A percentile compares a stretch with the other conserved stretches of the same genome.
These are phyloP conservation scores for Oncorhynchus masou DNA, from an alignment of 2,113 vertebrate species.

Conservation along the genomic window DNA sequence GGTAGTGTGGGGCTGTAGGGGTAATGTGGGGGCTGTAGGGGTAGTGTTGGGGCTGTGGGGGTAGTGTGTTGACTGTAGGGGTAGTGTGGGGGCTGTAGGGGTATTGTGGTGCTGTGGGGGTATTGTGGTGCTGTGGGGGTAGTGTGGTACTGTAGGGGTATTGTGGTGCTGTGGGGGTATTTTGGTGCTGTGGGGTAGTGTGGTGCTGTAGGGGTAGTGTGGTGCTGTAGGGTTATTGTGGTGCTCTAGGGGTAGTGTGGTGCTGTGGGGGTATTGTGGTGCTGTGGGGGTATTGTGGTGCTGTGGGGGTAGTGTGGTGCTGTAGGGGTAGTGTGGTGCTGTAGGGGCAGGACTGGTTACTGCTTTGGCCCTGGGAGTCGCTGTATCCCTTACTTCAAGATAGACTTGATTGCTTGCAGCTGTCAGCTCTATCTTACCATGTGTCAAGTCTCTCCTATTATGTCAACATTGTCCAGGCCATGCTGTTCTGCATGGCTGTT, in stretches of 20 bases:
- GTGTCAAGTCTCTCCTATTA: constrained; percentile 76
- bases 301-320: too few species aligned
- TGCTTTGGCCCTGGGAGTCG: constrained; percentile 78
- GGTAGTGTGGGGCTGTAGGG: background rate
- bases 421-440: constrained; percentile 78
- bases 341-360: constrained; percentile 64
- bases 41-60: too few species aligned
- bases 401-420: constrained; percentile 83
- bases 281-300: too few species aligned
- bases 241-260: background rate
- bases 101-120: too few species aligned
- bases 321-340: constrained; percentile 6
- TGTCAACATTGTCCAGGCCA: constrained; percentile 75
- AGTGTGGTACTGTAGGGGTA: too few species aligned
- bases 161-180: too few species aligned
- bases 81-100: too few species aligned
- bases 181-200: too few species aligned
- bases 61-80: too few species aligned
- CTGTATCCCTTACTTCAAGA: constrained; percentile 82
- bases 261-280: too few species aligned
- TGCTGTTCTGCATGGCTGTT: background rate
- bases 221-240: too few species aligned
- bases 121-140: too few species aligned
- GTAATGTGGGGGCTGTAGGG: background rate
- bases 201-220: background rate